Conservation (phyloP, 2,888 invertebrate genomes). For the Lordiphosa andalusiaca region DNA sequence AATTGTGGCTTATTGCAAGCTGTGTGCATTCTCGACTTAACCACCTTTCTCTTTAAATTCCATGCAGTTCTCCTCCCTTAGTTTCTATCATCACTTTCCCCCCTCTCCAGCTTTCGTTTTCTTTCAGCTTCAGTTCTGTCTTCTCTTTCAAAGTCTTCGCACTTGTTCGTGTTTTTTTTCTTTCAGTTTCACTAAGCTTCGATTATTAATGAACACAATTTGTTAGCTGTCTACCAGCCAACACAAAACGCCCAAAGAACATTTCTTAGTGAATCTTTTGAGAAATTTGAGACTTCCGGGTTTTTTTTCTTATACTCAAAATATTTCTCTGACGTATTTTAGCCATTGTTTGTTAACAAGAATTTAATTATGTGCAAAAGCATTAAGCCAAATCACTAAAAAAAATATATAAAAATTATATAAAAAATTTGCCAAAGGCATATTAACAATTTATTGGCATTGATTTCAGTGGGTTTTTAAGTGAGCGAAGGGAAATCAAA, state of each 20-base stretch:
- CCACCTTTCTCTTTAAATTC: too few relatives aligned
- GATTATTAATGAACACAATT: constrained; percentile 53
- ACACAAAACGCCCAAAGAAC: constrained; percentile 24
- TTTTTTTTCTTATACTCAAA: constrained; percentile 14
- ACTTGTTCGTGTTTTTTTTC: background rate
- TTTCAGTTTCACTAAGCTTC: constrained; percentile 8
- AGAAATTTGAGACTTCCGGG: constrained; percentile 13
- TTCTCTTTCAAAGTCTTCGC: background rate
- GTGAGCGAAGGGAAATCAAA: constrained; percentile 2
- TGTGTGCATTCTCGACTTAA: too few relatives aligned
- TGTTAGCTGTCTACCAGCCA: constrained; percentile 43
- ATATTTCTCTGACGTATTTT: constrained; percentile 33
- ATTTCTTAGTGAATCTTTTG: constrained; percentile 7
- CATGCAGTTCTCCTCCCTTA: too few relatives aligned
- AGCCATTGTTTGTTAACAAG: constrained; percentile 46
- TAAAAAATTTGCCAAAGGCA: constrained; percentile 25
- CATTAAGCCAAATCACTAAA: constrained; percentile 18
- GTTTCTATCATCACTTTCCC: constrained; percentile 2
- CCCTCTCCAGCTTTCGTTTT: background rate
- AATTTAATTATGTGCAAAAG: constrained; percentile 41
- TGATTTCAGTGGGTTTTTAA: constrained; percentile 6
- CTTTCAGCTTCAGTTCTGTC: background rate
- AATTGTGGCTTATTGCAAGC: too few relatives aligned
- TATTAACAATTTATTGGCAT: constrained; percentile 20
- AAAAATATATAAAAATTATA: constrained; percentile 22